Evolutionary conservation across 2,113 vertebrate genomes (phyloP).

Genomic region (Okapia johnstoni): DNA sequence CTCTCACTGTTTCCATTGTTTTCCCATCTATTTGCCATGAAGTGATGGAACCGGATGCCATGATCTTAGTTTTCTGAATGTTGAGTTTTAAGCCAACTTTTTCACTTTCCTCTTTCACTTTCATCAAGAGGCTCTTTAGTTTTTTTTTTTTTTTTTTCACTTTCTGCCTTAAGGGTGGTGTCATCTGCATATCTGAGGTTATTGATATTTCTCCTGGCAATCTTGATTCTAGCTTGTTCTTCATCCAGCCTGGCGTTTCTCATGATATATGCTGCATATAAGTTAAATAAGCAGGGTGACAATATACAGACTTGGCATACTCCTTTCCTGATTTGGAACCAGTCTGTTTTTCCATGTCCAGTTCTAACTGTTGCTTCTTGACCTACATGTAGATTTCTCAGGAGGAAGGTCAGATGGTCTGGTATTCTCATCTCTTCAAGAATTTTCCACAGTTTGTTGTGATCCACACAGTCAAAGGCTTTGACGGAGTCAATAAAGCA

Average conservation of each 20-base stretch:
- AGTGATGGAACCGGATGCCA: not conserved
- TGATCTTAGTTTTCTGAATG: not conserved
- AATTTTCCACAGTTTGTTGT: not conserved
- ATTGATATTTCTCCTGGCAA: not conserved
- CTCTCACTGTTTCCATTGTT: not conserved
- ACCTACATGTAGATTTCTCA: not conserved
- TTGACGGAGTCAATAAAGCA: not conserved
- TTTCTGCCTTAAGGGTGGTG: not conserved
- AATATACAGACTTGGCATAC: not conserved
- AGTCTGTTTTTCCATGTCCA: not conserved
- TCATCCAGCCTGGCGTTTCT: not conserved
- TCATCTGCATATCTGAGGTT: not conserved
- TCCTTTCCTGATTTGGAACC: not conserved
- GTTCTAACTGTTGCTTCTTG: not conserved
- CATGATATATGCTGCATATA: not conserved
- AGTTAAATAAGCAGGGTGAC: not conserved
- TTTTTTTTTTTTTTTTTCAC: not conserved
- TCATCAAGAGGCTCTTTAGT: not conserved
- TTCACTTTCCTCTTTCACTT: not conserved
- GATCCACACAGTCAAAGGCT: not conserved
- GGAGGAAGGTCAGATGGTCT: not conserved
- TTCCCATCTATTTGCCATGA: not conserved
- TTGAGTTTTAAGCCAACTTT: not conserved
- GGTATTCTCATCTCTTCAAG: not conserved
- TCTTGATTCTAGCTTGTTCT: not conserved